phyloP scores from a whole-genome alignment of 2,113 vertebrate genomes.

The Leuciscus idus region DNA sequence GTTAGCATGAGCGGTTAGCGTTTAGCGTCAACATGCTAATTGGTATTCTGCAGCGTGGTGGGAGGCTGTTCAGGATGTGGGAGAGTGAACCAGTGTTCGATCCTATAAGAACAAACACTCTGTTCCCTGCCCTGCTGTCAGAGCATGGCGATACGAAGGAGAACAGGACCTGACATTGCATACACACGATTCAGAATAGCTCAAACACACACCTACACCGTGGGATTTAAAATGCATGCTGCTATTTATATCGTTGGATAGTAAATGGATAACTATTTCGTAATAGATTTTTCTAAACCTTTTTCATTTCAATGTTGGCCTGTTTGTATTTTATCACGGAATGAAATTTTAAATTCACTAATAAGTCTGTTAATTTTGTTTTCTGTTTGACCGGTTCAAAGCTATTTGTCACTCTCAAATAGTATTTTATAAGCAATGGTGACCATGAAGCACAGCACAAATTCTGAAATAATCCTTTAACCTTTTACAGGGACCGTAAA shows the following conservation, averaged over 20 bases:
- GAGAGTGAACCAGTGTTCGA: slow-evolving; percentile 60
- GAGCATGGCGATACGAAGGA: slow-evolving; percentile 46
- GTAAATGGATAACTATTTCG: background rate
- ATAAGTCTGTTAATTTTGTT: background rate
- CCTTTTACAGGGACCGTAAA: slow-evolving; percentile 63
- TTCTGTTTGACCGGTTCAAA: slow-evolving; percentile 25
- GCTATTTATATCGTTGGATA: background rate
- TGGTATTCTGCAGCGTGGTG: slow-evolving; percentile 67
- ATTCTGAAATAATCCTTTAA: slow-evolving; percentile 58
- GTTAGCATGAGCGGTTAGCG: slow-evolving; percentile 25
- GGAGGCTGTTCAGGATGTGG: slow-evolving; percentile 72
- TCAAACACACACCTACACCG: slow-evolving; percentile 20
- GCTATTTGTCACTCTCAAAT: slow-evolving; percentile 57
- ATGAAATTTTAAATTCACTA: background rate
- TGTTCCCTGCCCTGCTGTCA: slow-evolving; percentile 61
- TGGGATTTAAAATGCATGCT: background rate
- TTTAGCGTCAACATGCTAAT: slow-evolving; percentile 75
- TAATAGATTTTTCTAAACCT: background rate
- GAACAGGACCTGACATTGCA: slow-evolving; percentile 51
- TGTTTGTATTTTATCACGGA: background rate
- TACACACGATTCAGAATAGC: slow-evolving; percentile 10
- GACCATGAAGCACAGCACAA: slow-evolving; percentile 44
- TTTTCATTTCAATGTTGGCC: background rate
- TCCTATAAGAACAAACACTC: slow-evolving; percentile 61
- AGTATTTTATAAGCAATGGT: slow-evolving; percentile 50